Conservation (phyloP, 2,113 vertebrate genomes). For the Salminus brasiliensis region DNA sequence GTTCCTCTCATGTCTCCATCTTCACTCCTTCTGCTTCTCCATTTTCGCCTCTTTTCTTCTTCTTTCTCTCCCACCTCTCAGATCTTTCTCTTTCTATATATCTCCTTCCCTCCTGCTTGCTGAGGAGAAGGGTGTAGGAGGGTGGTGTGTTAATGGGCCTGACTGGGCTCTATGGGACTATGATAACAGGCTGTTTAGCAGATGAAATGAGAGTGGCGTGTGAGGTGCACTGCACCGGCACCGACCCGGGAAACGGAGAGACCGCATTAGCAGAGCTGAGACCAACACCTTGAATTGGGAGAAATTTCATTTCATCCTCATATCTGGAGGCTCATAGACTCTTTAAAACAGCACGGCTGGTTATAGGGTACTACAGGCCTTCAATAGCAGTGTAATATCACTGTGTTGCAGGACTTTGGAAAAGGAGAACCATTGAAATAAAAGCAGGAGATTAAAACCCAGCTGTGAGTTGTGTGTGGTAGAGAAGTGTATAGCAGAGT, state of each 20-base stretch:
- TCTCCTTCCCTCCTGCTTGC: neutral
- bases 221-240: neutral
- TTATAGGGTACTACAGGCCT: neutral
- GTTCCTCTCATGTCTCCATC: neutral
- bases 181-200: slow-evolving; percentile 9
- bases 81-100: neutral
- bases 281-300: neutral
- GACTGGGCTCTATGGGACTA: slow-evolving; percentile 9
- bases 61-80: neutral
- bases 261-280: neutral
- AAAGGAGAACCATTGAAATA: neutral
- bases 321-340: neutral
- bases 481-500: too few relatives aligned
- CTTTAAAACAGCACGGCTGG: neutral
- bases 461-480: too few relatives aligned
- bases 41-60: slow-evolving; percentile 4
- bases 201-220: slow-evolving; percentile 14
- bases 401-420: neutral
- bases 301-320: neutral
- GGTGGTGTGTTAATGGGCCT: slow-evolving; percentile 28
- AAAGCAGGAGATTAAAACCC: neutral
- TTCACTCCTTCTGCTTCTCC: neutral
- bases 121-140: neutral
- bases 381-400: neutral
- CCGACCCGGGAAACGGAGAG: neutral